Base-by-base conservation (phyloP, 2,113 vertebrate species). In the Cygnus atratus region DNA sequence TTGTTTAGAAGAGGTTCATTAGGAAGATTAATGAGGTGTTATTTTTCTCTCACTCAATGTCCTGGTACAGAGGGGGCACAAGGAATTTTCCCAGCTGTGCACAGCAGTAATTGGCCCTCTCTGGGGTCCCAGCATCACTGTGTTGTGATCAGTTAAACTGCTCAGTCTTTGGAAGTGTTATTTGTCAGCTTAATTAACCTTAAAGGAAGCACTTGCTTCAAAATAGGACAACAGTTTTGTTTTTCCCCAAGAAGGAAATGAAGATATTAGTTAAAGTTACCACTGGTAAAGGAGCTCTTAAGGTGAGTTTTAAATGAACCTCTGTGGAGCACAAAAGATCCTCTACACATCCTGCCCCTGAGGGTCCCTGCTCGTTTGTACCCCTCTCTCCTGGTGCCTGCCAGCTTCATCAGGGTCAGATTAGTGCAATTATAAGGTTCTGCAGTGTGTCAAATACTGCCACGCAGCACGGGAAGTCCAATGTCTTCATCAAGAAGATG, bases 171-270 rank as follows among this genome's bases (percentile, higher is more conserved):
- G 54, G 55, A 83, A 97, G 85, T 28, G 76, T 62, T 91, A 94
- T 97, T 97, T 89, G 93, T 97, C 96, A 97, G 96, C 83, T 92
- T 97, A 97, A 98, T 98, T 97, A 97, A 93, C 93, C 97, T 96
- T 95, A 93, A 96, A 98, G 96, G 96, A 98, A 98, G 83, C 83
- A 84, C 92, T 96, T 92, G 39, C 87, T 96, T 97, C 86, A 93
- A 97, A 97, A 93, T 41, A 96, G 94, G 94, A 94, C 90, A 97
- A 96, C 82, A 92, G 77, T 78, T 94, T 77, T 93, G 88, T 71
- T 94, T 89, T 89, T 96, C 91, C 94, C 83, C 8, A 33, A 88
- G 93, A 97, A 97, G 95, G 90, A 96, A 92, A 68, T 77, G 74
- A 95, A 65, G 90, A 50, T 94, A 93, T 90, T 93, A 91, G 48